These are phyloP conservation scores for Thamnophis sirtalis DNA, from an alignment of 2,113 vertebrate species.

Conservation along the genomic window DNA sequence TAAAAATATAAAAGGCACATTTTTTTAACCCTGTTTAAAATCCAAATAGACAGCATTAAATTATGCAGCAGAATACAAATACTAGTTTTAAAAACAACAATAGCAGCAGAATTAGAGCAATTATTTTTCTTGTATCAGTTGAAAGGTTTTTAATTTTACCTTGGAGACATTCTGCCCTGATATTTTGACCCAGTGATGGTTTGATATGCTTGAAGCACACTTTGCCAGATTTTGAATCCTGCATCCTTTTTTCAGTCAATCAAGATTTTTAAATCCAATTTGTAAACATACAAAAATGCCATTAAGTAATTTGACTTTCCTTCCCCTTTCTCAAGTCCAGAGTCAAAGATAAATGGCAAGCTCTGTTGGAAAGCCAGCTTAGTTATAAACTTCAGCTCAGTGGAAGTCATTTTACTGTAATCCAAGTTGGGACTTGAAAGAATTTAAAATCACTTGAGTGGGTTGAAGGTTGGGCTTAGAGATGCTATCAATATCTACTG, in stretches of 20 bases:
- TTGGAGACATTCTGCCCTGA: neutral
- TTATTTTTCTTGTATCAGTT: neutral
- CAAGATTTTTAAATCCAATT: neutral
- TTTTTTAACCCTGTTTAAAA: neutral
- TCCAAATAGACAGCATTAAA: neutral
- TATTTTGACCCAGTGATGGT: neutral
- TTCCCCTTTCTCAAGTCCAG: no score
- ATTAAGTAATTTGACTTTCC: neutral
- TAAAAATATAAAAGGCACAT: neutral
- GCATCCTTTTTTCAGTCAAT: neutral
- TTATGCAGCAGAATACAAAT: neutral
- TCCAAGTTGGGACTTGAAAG: no score
- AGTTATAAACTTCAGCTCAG: neutral
- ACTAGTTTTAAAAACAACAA: neutral
- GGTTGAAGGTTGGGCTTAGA: no score
- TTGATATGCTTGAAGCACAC: neutral
- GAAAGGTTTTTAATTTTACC: neutral
- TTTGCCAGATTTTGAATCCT: neutral
- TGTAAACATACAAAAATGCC: neutral
- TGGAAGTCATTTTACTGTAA: no score
- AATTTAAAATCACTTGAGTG: no score
- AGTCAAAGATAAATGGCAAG: no score
- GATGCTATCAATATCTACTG: no score
- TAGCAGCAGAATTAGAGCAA: neutral
- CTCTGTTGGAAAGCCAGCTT: neutral